Evolutionary conservation across 2,797 vertebrate genomes (phyloP), one percentile per base, ranked within the genome.

Genomic region (Onychomys torridus): DNA sequence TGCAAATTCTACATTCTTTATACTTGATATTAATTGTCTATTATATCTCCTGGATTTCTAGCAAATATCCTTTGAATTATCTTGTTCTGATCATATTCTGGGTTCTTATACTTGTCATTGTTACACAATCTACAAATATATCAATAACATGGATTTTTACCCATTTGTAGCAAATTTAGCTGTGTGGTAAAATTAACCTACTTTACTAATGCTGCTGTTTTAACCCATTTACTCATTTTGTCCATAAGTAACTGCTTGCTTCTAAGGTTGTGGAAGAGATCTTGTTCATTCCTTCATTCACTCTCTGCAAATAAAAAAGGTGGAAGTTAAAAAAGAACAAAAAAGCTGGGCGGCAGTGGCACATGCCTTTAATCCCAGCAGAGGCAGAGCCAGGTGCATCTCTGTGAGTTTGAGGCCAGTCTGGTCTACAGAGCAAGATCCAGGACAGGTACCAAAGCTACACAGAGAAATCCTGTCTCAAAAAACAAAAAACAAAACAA

Each of bases 11-110:
- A 10, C n/a, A 57, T 67, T 93, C 21, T 86, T 67, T 81, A 81
- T 61, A 5, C 6, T 75, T 77, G 19, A 81, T 76, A 13, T 2
- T 93, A 65, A 87, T 43, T 2, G 71, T 43, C 12, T 94, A 23
- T 81, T 96, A 71, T 82, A 37, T 46, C 12, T 73, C 25, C 69
- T 76, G 21, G 2, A 79, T 96, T 94, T 96, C 46, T 75, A 88
- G 23, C 27, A 89, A 91, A 93, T 49, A 3, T 43, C 57, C 8
- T 90, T 77, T 61, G 5, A 95, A 55, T 85, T 85, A 78, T 32
- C n/a, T 12, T 55, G 1, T 83, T 40, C 7, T 65, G 87, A 10
- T 43, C 82, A 29, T 78, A 63, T 89, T 83, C 19, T 76, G 63
- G 2, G 10, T 59, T 77, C 12, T 88, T 93, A 49, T 43, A 59